These are phyloP conservation scores for Amphiprion ocellaris DNA, from an alignment of 2,113 vertebrate genomes.

Conservation along the genomic window DNA sequence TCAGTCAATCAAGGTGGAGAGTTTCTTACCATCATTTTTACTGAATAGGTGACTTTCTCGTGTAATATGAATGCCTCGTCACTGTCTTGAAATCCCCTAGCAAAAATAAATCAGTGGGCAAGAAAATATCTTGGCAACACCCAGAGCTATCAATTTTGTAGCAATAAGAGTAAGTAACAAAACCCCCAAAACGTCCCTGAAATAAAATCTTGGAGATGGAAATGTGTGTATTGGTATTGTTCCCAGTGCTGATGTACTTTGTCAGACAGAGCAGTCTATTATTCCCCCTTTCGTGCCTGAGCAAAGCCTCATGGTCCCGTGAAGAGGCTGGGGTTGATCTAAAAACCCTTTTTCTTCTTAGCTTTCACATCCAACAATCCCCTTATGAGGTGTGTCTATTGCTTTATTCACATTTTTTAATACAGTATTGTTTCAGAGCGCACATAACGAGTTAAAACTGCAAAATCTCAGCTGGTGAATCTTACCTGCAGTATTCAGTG, in stretches of 20 bases:
- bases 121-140: conserved; percentile 40
- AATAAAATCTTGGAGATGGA: conserved; percentile 68
- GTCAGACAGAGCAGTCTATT: conserved; percentile 73
- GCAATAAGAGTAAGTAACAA: conserved; percentile 43
- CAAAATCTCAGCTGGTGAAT: neutral
- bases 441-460: neutral
- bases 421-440: neutral
- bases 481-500: conserved; percentile 96
- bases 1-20: neutral
- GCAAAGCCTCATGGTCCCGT: conserved; percentile 65
- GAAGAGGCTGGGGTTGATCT: conserved; percentile 57
- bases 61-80: conserved; percentile 18
- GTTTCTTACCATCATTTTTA: conserved; percentile 1
- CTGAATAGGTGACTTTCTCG: conserved; percentile 22
- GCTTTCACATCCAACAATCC: conserved; percentile 50
- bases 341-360: conserved; percentile 47
- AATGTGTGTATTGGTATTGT: conserved; percentile 77
- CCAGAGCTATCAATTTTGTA: conserved; percentile 31
- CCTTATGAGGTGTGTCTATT: conserved; percentile 12
- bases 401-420: conserved; percentile 14
- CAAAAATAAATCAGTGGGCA: conserved; percentile 17
- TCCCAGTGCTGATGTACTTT: conserved; percentile 68
- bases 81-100: conserved; percentile 5
- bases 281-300: conserved; percentile 62
- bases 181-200: conserved; percentile 50